These are phyloP conservation scores for Agriotes lineatus DNA, from an alignment of 2,888 invertebrate genomes.

Conservation along the genomic window DNA sequence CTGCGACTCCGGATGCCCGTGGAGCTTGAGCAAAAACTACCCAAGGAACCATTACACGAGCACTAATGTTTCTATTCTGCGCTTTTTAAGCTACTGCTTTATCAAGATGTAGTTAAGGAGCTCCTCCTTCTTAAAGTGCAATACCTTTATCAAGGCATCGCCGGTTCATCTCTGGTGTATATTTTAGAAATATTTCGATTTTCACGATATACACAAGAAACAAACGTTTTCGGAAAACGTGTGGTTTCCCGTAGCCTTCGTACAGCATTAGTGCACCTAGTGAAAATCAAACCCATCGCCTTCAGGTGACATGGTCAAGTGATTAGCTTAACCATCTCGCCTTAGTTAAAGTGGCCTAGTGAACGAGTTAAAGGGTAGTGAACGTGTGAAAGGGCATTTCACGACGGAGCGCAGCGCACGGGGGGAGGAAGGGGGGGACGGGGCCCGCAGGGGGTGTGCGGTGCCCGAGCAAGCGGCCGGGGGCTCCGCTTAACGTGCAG, in stretches of 20 bases:
- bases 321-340: too few relatives aligned
- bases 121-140: neutral
- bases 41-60: constrained; percentile 27
- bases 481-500: constrained; percentile 61
- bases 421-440: constrained; percentile 54
- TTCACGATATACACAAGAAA: too few relatives aligned
- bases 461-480: constrained; percentile 64
- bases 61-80: constrained; percentile 29
- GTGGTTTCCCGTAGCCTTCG: too few relatives aligned
- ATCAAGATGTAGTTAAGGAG: constrained; percentile 3
- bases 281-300: too few relatives aligned
- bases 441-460: constrained; percentile 64
- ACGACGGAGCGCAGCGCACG: constrained; percentile 47
- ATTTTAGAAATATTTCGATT: too few relatives aligned
- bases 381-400: constrained; percentile 33
- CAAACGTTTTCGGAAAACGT: too few relatives aligned
- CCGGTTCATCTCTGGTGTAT: too few relatives aligned
- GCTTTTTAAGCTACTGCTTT: constrained; percentile 18
- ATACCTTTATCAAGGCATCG: neutral
- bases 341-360: too few relatives aligned
- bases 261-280: too few relatives aligned
- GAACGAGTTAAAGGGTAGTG: too few relatives aligned
- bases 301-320: too few relatives aligned
- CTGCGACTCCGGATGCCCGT: constrained; percentile 61
- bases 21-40: constrained; percentile 11